These are phyloP conservation scores for Sebastes vulpes DNA, from an alignment of 2,797 vertebrate species.

Conservation along the genomic window DNA sequence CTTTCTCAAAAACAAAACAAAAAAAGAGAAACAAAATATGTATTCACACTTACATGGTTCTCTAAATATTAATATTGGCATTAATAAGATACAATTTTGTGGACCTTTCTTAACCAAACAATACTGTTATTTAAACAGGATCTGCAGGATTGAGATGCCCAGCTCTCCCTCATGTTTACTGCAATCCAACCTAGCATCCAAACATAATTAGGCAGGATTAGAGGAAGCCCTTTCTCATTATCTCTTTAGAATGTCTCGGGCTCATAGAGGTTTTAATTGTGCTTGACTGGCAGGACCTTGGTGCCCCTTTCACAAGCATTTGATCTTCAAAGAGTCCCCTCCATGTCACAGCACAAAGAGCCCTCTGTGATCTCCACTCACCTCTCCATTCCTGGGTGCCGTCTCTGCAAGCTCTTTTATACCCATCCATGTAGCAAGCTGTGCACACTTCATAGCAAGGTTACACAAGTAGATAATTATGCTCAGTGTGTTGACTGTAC, in stretches of 20 bases:
- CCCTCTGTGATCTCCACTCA: slow-evolving; percentile 40
- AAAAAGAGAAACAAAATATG: background rate
- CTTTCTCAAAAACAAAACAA: background rate
- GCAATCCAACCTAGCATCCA: slow-evolving; percentile 68
- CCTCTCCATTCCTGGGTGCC: slow-evolving; percentile 35
- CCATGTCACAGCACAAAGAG: slow-evolving; percentile 63
- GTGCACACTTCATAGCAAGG: slow-evolving; percentile 4
- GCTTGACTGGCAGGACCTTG: slow-evolving; percentile 69
- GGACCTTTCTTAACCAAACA: background rate
- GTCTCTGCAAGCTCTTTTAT: slow-evolving; percentile 29
- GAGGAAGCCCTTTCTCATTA: slow-evolving; percentile 77
- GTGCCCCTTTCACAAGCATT: slow-evolving; percentile 64
- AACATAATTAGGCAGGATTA: slow-evolving; percentile 82
- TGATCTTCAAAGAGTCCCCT: slow-evolving; percentile 82
- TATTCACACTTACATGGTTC: background rate
- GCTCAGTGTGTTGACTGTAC: slow-evolving; percentile 8
- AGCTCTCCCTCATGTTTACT: slow-evolving; percentile 51
- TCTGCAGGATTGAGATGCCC: background rate
- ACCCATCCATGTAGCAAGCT: background rate
- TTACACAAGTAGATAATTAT: slow-evolving; percentile 30
- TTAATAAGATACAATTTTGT: background rate
- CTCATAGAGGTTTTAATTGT: slow-evolving; percentile 82
- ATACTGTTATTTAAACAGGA: slow-evolving; percentile 1
- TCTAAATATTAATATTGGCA: background rate
- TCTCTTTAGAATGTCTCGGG: slow-evolving; percentile 73